A percentile compares a stretch with the other conserved stretches of the same genome.
Evolutionary conservation across 2,888 invertebrate species (phyloP).

Genomic region (Tryphoninae sp.): DNA sequence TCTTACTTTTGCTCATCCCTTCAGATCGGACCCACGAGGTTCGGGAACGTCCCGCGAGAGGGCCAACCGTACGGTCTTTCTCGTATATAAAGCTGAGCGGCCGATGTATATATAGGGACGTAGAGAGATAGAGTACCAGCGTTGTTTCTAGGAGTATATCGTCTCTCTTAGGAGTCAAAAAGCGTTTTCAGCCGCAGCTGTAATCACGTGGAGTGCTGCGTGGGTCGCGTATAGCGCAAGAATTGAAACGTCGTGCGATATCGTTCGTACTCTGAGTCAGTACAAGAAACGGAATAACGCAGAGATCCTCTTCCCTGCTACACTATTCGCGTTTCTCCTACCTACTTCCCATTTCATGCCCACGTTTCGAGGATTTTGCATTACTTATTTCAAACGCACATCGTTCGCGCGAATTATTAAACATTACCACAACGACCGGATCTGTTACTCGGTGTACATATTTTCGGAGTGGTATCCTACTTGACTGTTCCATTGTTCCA

Average conservation of each 20-base stretch:
- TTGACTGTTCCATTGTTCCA: background rate
- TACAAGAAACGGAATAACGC: slow-evolving; percentile 22
- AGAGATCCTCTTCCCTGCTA: slow-evolving; percentile 17
- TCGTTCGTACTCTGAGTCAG: slow-evolving; percentile 18
- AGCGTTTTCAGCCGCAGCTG: slow-evolving; percentile 44
- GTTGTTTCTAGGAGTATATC: slow-evolving; percentile 7
- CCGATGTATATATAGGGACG: background rate
- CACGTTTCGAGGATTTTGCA: slow-evolving; percentile 18
- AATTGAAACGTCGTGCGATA: slow-evolving; percentile 41
- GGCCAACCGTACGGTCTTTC: slow-evolving; percentile 16
- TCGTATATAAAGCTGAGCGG: background rate
- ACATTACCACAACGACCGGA: slow-evolving; percentile 36
- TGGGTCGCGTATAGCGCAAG: slow-evolving; percentile 17
- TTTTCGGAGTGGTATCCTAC: slow-evolving; percentile 6
- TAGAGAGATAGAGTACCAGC: background rate
- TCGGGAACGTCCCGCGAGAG: slow-evolving; percentile 9
- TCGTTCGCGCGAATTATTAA: slow-evolving; percentile 34
- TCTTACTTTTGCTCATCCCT: slow-evolving; percentile 17
- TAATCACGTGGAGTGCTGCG: slow-evolving; percentile 53
- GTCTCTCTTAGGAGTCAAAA: slow-evolving; percentile 41
- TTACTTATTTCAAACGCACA: slow-evolving; percentile 39
- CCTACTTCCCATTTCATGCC: background rate
- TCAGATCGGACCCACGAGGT: background rate
- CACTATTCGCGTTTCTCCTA: background rate
- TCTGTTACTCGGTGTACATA: background rate